Evolutionary conservation across 2,113 vertebrate genomes (phyloP).

Genomic region (Carettochelys insculpta): DNA sequence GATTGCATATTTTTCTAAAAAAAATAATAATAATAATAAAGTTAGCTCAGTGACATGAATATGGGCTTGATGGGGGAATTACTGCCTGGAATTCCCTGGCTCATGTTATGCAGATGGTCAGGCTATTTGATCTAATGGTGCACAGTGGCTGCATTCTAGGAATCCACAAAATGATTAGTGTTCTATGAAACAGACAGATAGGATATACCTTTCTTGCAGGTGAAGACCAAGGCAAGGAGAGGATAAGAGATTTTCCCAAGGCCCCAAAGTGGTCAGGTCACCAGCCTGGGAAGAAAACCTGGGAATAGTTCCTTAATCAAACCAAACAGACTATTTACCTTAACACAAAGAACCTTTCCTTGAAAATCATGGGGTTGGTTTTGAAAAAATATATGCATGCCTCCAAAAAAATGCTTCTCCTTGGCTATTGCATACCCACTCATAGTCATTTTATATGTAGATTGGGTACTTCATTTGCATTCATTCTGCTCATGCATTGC

Average conservation of each 20-base stretch:
- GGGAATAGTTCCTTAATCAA: background rate
- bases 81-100: background rate
- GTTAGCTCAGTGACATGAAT: accelerated
- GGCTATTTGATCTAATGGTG: background rate
- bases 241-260: background rate
- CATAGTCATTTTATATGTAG: slow-evolving; percentile 15
- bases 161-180: background rate
- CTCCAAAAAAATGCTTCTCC: slow-evolving; percentile 28
- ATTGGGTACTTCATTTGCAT: slow-evolving; percentile 13
- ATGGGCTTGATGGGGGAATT: background rate
- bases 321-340: background rate
- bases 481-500: background rate
- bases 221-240: background rate
- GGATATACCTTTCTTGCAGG: accelerated
- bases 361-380: background rate
- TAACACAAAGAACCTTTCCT: background rate
- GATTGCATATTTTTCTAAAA: background rate
- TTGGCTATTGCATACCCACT: slow-evolving; percentile 51
- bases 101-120: background rate
- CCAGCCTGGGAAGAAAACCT: background rate
- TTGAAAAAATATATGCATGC: background rate
- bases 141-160: background rate
- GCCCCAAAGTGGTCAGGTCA: background rate
- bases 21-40: accelerated
- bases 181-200: background rate